Base-by-base conservation (phyloP, 1,140 invertebrate species). In the Bombus turneri region DNA sequence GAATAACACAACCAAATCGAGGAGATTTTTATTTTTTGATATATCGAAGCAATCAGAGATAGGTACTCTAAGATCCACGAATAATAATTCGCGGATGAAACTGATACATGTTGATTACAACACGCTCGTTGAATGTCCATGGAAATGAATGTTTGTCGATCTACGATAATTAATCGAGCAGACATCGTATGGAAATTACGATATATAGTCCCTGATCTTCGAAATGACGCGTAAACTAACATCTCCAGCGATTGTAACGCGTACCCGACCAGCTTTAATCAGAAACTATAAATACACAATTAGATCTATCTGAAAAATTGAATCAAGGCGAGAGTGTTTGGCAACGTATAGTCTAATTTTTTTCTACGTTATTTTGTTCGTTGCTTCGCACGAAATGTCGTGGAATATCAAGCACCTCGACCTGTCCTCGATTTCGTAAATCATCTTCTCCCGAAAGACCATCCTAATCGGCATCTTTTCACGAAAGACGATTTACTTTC, bases 1-100 rank as follows among this genome's bases (percentile, higher is more conserved):
- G 28, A 87, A 77, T 66, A 91, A 91, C 87, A 83, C 87, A 83
- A 90, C 82, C 68, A 86, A 90, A 91, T 87, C 81, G 89, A 88
- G 85, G 85, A 78, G 68, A 69, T 76, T 80, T 68, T 64, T 34
- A 28, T 43, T 75, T 3, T 34, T 66, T 71, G 57, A 66, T 86
- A 62, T 86, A 76, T 79, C 71, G 34, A 89, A 88, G 88, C 59
- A 86, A 83, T 75, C 47, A 25, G 34, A 81, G 31, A 34, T 59
- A 79, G 62, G 59, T 66, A 31, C 78, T 12, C 31, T 53, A 73
- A 39, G 9, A 43, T 80, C 31, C 66, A 28, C 53, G 69, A 71
- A 53, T 28, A 28, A 31, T n/a, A 47, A 28, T 31, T 62, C 66
- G 37, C 39, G 66, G 64, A 80, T 28, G 41, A 64, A 47, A 74